Evolutionary conservation across 2,888 invertebrate genomes (phyloP), one percentile per base, ranked within the genome.

Genomic region (Tiliacea citrago): DNA sequence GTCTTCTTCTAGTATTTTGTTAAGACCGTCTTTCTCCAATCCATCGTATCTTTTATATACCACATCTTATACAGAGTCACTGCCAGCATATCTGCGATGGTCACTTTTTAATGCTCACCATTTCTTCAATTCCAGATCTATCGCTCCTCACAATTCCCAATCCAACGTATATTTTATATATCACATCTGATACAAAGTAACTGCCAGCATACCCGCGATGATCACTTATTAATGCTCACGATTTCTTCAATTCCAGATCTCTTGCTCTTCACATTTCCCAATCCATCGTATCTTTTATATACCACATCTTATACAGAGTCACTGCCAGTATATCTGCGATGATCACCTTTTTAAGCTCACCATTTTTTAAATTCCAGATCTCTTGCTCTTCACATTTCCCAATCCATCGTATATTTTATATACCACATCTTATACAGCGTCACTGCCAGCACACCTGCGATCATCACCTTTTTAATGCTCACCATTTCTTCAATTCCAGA

Each of bases 241-340:
- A 42, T n/a, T 60, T 12, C 2, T 29, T 75, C 18, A 6, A 16
- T 81, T 86, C 0, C 88, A 91, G 91, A 79, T 49, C 12, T n/a
- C n/a, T n/a, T 86, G 0, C 3, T 92, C 12, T 66, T 91, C 21
- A 70, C 83, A 10, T 55, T 83, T 2, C 60, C 92, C 2, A 29
- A 29, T 29, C 29, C 29, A 29, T 29, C 3, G 29, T 29, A 29
- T 29, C 29, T 29, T 29, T 29, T 29, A 29, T 29, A 29, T 29
- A 29, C 29, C 29, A 29, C 29, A 3, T 29, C 29, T 1, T 29
- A 29, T 29, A 29, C 29, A 29, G 29, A 29, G 29, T 29, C 29
- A 29, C 29, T 29, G 29, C 29, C 29, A 29, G 29, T 29, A 29
- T 29, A 29, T 3, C 29, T 3, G 29, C 29, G 29, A 29, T 29